Conservation (phyloP, 2,113 vertebrate species). For the Isichthys henryi region DNA sequence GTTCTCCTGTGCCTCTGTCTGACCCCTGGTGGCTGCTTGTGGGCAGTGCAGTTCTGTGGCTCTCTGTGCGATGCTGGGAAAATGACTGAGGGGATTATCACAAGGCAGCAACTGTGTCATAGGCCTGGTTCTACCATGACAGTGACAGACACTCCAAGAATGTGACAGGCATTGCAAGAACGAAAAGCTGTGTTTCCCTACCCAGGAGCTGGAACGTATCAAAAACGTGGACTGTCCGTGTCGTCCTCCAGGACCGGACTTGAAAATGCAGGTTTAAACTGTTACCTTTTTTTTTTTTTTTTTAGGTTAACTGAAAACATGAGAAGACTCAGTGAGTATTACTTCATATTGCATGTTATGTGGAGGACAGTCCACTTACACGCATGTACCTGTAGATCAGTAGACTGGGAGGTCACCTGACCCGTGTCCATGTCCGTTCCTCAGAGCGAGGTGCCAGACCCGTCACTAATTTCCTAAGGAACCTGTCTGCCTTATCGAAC, state of each 20-base stretch:
- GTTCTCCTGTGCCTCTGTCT: not conserved
- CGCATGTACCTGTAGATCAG: not conserved
- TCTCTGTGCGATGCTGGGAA: not conserved
- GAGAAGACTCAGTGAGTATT: slow-evolving; percentile 87
- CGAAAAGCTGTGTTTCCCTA: not conserved
- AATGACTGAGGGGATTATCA: not conserved
- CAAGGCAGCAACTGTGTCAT: not conserved
- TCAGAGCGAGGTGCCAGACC: slow-evolving; percentile 90
- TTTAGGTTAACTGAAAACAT: slow-evolving; percentile 91
- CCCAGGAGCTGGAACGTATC: not conserved
- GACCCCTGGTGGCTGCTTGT: slow-evolving; percentile 19
- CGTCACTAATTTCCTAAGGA: slow-evolving; percentile 88
- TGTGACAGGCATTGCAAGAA: not conserved
- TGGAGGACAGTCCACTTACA: not conserved
- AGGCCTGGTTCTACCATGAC: not conserved
- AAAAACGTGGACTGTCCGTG: not conserved
- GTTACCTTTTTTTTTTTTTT: slow-evolving; percentile 12
- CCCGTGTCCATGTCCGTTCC: not conserved
- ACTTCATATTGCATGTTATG: not conserved
- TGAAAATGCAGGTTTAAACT: not conserved
- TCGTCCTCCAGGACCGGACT: not conserved
- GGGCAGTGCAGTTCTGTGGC: not conserved
- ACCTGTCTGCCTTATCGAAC: slow-evolving; percentile 91
- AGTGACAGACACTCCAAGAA: not conserved
- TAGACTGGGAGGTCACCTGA: not conserved